Percentiles rank a stretch among this genome's conserved stretches.
Conservation (phyloP, 2,113 vertebrate species). For the Forbesichthys papilliferus region DNA sequence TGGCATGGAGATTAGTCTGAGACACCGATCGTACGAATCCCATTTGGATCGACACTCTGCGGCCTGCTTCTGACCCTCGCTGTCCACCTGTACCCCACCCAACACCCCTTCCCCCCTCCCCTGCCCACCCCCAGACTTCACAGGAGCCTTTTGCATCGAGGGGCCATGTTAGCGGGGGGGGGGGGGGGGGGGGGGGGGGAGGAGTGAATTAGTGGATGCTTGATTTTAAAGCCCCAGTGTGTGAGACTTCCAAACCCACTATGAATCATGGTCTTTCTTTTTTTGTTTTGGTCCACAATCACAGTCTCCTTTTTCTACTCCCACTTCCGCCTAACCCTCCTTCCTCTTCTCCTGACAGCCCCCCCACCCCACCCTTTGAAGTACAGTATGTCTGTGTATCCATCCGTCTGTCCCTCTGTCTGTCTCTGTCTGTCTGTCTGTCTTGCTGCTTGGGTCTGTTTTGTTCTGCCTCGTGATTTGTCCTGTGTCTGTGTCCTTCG, state of each 20-base stretch:
- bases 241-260: constrained; percentile 75
- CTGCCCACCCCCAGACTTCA: constrained; percentile 18
- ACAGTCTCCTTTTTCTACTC: constrained; percentile 80
- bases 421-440: constrained; percentile 58
- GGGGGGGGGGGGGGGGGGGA: constrained; percentile 35
- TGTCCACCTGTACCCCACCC: not conserved
- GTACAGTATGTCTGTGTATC: constrained; percentile 60
- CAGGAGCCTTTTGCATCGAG: constrained; percentile 39
- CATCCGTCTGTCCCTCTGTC: constrained; percentile 57
- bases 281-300: constrained; percentile 76
- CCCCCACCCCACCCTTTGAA: constrained; percentile 36
- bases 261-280: constrained; percentile 71
- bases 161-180: constrained; percentile 50
- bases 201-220: constrained; percentile 56
- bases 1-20: constrained; percentile 40
- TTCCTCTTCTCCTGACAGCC: constrained; percentile 56
- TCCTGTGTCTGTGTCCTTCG: constrained; percentile 63
- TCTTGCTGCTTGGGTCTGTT: constrained; percentile 75
- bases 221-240: constrained; percentile 82
- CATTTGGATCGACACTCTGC: constrained; percentile 70
- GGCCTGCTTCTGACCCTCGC: constrained; percentile 61
- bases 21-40: constrained; percentile 64
- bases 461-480: constrained; percentile 65
- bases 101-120: constrained; percentile 7
- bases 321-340: constrained; percentile 56